phyloP scores from a whole-genome alignment of 1,140 invertebrate species.

The Aleiodes sp. region DNA sequence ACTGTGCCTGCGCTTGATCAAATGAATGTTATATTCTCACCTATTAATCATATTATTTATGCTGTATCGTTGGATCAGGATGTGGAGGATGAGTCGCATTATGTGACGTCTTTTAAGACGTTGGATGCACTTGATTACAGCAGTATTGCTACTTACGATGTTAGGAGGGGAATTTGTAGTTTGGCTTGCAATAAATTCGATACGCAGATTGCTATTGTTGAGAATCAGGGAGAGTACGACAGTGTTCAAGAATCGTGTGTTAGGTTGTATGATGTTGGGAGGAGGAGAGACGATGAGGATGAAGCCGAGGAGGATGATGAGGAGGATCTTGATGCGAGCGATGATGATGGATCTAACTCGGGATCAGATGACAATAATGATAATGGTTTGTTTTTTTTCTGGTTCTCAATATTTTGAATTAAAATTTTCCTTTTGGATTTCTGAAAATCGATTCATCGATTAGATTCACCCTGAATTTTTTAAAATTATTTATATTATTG shows the following conservation, averaged over 20 bases:
- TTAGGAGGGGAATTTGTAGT: conserved; percentile 83
- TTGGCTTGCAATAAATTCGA: conserved; percentile 79
- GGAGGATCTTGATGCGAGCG: conserved; percentile 62
- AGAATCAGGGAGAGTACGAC: conserved; percentile 81
- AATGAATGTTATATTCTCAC: conserved; percentile 80
- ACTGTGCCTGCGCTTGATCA: conserved; percentile 94
- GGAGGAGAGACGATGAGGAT: conserved; percentile 77
- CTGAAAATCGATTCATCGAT: too few species aligned
- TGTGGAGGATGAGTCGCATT: conserved; percentile 73
- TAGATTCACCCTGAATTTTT: too few species aligned
- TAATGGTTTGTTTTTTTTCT: conserved; percentile 56
- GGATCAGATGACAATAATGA: conserved; percentile 68
- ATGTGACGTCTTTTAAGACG: conserved; percentile 91
- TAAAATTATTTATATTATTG: too few species aligned
- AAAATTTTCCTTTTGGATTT: neutral
- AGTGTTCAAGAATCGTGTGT: conserved; percentile 85
- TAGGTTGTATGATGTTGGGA: conserved; percentile 83
- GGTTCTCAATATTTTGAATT: neutral
- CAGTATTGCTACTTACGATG: conserved; percentile 91
- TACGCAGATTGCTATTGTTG: conserved; percentile 83
- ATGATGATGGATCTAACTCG: conserved; percentile 65
- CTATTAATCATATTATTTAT: conserved; percentile 75
- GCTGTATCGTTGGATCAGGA: conserved; percentile 73
- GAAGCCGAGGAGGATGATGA: conserved; percentile 80
- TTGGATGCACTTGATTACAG: conserved; percentile 94